These are phyloP conservation scores for Caracal caracal DNA, from an alignment of 2,113 vertebrate species.

Conservation along the genomic window DNA sequence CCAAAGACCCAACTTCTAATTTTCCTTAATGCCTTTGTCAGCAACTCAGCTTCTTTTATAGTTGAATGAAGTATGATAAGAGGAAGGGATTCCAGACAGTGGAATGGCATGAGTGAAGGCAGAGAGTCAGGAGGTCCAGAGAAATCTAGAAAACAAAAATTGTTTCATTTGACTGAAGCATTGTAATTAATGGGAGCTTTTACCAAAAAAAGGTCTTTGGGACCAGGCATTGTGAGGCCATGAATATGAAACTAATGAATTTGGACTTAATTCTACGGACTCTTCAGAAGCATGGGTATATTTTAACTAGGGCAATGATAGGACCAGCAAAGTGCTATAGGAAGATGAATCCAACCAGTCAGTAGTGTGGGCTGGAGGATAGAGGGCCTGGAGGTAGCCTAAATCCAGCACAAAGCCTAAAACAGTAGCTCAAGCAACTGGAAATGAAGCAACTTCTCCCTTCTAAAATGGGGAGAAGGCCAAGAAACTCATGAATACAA, in stretches of 20 bases:
- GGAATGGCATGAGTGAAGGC: neutral
- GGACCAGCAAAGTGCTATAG: neutral
- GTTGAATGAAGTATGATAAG: neutral
- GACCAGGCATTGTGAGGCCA: neutral
- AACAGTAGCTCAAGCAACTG: too few relatives aligned
- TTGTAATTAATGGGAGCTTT: neutral
- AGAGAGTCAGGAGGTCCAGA: neutral
- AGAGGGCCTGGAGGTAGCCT: neutral
- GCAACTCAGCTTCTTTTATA: neutral
- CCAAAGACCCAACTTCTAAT: neutral
- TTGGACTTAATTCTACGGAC: neutral
- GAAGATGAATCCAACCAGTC: neutral
- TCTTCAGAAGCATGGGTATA: neutral
- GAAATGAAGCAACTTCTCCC: neutral
- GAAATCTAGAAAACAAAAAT: neutral
- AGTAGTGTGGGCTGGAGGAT: neutral
- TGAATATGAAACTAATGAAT: neutral
- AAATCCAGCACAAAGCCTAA: neutral
- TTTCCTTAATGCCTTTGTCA: neutral
- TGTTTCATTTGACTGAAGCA: neutral
- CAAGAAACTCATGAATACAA: neutral
- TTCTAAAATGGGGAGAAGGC: neutral
- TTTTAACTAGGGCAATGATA: neutral
- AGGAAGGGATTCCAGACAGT: neutral
- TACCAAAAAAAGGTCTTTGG: neutral